These are phyloP conservation scores for Sebastolobus altivelis DNA, from an alignment of 2,797 vertebrate species.

Conservation along the genomic window DNA sequence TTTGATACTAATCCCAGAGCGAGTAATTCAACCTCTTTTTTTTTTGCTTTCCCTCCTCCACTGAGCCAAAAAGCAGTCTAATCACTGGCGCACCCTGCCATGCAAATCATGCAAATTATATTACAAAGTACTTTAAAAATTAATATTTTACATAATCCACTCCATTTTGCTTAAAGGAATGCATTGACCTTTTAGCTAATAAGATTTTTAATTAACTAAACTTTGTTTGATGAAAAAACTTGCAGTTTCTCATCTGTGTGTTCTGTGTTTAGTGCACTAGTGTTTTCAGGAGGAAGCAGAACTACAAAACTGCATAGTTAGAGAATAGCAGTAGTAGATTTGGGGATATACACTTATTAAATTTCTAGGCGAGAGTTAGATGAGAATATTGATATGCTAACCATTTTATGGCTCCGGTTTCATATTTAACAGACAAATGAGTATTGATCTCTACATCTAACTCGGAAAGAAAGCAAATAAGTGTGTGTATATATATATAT, in stretches of 20 bases:
- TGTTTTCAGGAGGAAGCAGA: slow-evolving; percentile 26
- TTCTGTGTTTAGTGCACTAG: not conserved
- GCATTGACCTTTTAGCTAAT: slow-evolving; percentile 60
- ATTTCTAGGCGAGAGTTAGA: not conserved
- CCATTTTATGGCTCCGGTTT: no score
- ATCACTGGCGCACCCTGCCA: slow-evolving; percentile 34
- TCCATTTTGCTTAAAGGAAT: slow-evolving; percentile 51
- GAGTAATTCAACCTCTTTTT: slow-evolving; percentile 18
- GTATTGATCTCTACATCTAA: no score
- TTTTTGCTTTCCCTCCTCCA: slow-evolving; percentile 3
- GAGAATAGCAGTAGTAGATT: not conserved
- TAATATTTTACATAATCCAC: slow-evolving; percentile 53
- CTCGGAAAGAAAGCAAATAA: no score
- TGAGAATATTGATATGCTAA: not conserved
- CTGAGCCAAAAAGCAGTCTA: slow-evolving; percentile 32
- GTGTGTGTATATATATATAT: no score
- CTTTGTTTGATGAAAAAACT: slow-evolving; percentile 38
- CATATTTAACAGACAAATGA: no score
- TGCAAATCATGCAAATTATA: slow-evolving; percentile 56
- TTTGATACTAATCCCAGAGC: slow-evolving; percentile 35
- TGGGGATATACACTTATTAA: not conserved
- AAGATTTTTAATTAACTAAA: slow-evolving; percentile 54
- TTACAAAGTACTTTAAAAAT: slow-evolving; percentile 45
- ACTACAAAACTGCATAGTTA: not conserved
- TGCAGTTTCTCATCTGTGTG: slow-evolving; percentile 18